phyloP scores from a whole-genome alignment of 2,797 vertebrate species.

The Enteromius fasciolatus region DNA sequence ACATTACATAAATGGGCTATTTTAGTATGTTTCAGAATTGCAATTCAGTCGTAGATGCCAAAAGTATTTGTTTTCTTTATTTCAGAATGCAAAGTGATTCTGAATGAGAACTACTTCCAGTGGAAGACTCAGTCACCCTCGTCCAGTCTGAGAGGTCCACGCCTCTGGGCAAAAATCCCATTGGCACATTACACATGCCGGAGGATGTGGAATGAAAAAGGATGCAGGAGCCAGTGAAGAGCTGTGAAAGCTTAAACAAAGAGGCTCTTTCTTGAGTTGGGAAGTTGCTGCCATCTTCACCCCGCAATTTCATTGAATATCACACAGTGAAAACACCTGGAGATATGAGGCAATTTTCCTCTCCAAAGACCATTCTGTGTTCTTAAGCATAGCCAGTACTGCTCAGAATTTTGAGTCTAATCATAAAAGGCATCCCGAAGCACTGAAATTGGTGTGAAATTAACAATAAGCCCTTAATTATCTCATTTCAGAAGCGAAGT shows the following conservation, averaged over 20 bases:
- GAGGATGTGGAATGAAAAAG: constrained; percentile 56
- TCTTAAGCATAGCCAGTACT: constrained; percentile 31
- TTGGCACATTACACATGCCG: constrained; percentile 59
- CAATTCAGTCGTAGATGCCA: not conserved
- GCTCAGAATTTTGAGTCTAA: constrained; percentile 26
- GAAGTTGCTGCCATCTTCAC: constrained; percentile 45
- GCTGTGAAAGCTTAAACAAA: constrained; percentile 39
- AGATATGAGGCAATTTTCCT: constrained; percentile 47
- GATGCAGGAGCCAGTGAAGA: constrained; percentile 22
- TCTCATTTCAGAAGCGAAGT: constrained; percentile 38
- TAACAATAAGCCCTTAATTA: constrained; percentile 54
- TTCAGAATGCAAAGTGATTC: constrained; percentile 46
- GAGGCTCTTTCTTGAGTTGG: constrained; percentile 32
- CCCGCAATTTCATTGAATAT: constrained; percentile 46
- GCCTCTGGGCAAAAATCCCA: constrained; percentile 46
- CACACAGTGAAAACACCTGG: constrained; percentile 47
- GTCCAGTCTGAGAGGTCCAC: constrained; percentile 42
- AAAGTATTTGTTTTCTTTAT: not conserved
- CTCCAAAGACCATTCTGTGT: constrained; percentile 39
- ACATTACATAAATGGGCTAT: not conserved
- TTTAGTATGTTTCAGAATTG: not conserved
- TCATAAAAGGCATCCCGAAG: constrained; percentile 42
- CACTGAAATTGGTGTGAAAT: constrained; percentile 35
- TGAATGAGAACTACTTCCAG: constrained; percentile 43
- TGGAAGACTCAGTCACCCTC: constrained; percentile 34